These are phyloP conservation scores for Sisor rabdophorus DNA, from an alignment of 2,113 vertebrate genomes.

Conservation along the genomic window DNA sequence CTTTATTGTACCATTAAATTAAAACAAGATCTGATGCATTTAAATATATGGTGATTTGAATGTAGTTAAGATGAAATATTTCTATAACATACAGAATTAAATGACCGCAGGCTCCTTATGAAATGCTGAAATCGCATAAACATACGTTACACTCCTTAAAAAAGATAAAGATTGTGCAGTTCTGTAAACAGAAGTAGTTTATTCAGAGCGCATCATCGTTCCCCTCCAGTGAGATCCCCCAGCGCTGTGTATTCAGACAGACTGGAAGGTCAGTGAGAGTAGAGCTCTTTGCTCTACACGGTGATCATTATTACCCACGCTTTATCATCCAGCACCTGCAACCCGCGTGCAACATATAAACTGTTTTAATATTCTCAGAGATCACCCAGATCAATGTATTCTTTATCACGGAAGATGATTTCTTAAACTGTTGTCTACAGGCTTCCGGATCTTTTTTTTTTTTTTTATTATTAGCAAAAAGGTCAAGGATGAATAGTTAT, in stretches of 20 bases:
- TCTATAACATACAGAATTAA: no score
- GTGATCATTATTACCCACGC: not conserved
- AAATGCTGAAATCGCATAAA: not conserved
- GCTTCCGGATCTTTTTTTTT: not conserved
- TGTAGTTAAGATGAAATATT: no score
- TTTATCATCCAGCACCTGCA: not conserved
- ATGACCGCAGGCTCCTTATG: not conserved
- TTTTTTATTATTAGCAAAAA: not conserved
- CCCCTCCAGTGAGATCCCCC: not conserved
- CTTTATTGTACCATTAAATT: not conserved
- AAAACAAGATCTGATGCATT: constrained; percentile 10
- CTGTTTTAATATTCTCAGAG: not conserved
- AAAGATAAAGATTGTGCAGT: not conserved
- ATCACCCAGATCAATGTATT: constrained; percentile 6
- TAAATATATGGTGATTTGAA: constrained; percentile 1
- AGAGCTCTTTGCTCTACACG: no score
- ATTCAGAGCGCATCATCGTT: not conserved
- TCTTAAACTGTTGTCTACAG: not conserved
- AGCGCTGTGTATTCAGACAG: not conserved
- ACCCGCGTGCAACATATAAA: not conserved
- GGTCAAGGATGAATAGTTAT: constrained; percentile 17
- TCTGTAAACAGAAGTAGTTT: not conserved
- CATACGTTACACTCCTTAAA: not conserved
- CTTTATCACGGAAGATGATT: not conserved
- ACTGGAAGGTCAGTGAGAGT: not conserved